These are phyloP conservation scores for Mycetomoellerius zeteki DNA, from an alignment of 1,140 invertebrate species.

Conservation along the genomic window DNA sequence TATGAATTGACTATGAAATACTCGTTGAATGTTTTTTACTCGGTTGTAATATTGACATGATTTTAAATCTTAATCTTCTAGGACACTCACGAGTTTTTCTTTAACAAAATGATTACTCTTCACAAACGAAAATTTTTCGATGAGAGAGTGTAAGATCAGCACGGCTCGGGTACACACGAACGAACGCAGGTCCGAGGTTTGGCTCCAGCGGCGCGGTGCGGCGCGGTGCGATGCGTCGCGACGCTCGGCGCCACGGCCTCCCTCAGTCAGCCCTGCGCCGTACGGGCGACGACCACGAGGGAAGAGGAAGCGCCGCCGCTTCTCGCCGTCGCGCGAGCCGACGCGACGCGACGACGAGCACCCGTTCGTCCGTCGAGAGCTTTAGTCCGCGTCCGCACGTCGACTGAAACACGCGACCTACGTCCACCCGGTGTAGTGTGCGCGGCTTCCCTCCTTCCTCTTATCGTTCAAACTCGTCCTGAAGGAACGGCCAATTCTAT, in stretches of 20 bases:
- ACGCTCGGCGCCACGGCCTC: constrained; percentile 27
- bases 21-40: not conserved
- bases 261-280: constrained; percentile 74
- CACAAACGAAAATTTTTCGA: not conserved
- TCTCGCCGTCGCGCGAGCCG: constrained; percentile 69
- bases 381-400: constrained; percentile 73
- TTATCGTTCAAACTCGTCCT: constrained; percentile 3
- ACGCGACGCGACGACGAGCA: constrained; percentile 70
- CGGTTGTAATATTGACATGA: not conserved
- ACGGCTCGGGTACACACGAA: constrained; percentile 39
- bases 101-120: not conserved
- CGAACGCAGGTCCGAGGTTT: constrained; percentile 39
- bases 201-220: constrained; percentile 35
- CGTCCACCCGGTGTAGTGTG: constrained; percentile 41
- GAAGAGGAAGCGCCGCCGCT: constrained; percentile 70
- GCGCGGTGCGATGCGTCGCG: constrained; percentile 10
- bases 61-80: not conserved
- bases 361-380: constrained; percentile 66
- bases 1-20: not conserved
- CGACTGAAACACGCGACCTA: constrained; percentile 64
- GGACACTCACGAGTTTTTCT: not conserved
- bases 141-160: constrained; percentile 26
- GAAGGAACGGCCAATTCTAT: constrained; percentile 8
- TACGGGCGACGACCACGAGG: constrained; percentile 70
- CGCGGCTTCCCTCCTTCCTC: constrained; percentile 20